Percentiles rank a stretch among this genome's conserved stretches.
Conservation (phyloP, 1,140 invertebrate genomes). For the Polypedilum vanderplanki region DNA sequence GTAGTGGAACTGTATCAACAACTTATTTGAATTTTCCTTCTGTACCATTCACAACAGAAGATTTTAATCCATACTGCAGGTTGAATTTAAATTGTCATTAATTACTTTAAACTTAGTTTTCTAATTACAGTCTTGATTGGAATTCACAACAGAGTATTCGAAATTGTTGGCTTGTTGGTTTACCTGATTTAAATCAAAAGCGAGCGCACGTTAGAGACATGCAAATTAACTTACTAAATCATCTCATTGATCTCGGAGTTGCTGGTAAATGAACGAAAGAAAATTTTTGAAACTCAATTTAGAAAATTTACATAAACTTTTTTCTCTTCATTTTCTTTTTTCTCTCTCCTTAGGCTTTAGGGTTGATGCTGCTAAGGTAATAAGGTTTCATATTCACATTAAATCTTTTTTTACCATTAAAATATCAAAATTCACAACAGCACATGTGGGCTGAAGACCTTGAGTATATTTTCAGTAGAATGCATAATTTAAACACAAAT, state of each 20-base stretch:
- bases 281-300: no score
- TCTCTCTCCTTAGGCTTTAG: conserved; percentile 52
- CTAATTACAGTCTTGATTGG: conserved; percentile 45
- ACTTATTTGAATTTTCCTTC: conserved; percentile 43
- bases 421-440: conserved; percentile 37
- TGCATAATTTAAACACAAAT: conserved; percentile 53
- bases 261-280: conserved; percentile 49
- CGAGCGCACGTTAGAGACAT: conserved; percentile 56
- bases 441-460: conserved; percentile 76
- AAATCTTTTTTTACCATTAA: no score
- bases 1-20: conserved; percentile 43
- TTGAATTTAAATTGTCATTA: conserved; percentile 46
- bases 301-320: no score
- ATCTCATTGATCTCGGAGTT: conserved; percentile 62
- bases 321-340: neutral
- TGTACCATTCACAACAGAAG: conserved; percentile 45
- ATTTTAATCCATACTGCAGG: conserved; percentile 50
- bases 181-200: conserved; percentile 63
- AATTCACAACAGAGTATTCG: conserved; percentile 50
- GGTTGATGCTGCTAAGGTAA: conserved; percentile 58
- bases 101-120: conserved; percentile 36
- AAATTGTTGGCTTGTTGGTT: conserved; percentile 61
- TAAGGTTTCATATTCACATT: neutral
- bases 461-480: conserved; percentile 43
- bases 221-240: conserved; percentile 60